These are phyloP conservation scores for Syrista parreyssii DNA, from an alignment of 2,888 invertebrate genomes.

Conservation along the genomic window DNA sequence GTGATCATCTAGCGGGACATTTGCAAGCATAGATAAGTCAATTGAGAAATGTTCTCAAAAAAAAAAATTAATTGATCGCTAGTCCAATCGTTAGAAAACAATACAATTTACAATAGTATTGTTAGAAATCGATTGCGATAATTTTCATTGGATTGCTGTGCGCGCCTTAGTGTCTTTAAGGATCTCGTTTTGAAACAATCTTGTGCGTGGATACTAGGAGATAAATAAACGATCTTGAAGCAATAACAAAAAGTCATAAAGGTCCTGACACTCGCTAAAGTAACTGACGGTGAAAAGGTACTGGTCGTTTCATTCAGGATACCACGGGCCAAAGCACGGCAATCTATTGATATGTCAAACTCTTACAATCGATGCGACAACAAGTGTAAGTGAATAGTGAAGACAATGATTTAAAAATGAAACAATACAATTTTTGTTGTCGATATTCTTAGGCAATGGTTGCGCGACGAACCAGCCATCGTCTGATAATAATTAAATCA, in stretches of 20 bases:
- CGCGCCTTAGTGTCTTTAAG: background rate
- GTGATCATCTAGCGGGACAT: too few species aligned
- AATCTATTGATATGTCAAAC: slow-evolving; percentile 2
- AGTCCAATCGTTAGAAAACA: background rate
- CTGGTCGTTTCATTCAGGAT: too few species aligned
- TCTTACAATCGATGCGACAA: background rate
- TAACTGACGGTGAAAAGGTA: too few species aligned
- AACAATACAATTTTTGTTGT: background rate
- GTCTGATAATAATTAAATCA: background rate
- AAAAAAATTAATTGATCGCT: background rate
- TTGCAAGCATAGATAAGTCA: background rate
- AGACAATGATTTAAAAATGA: background rate
- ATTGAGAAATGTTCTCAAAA: background rate
- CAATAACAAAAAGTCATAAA: too few species aligned
- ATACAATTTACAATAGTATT: background rate
- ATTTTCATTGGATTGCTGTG: background rate
- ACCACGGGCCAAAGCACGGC: background rate
- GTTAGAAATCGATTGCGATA: background rate
- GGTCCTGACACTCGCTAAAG: too few species aligned
- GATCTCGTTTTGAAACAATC: background rate
- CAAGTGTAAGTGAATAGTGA: background rate
- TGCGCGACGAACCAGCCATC: background rate
- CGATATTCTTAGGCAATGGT: background rate
- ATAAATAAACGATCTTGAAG: too few species aligned
- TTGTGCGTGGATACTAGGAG: background rate